Percentiles rank a stretch among this genome's conserved stretches.
Evolutionary conservation across 2,113 vertebrate species (phyloP).

Genomic region (Platichthys flesus): DNA sequence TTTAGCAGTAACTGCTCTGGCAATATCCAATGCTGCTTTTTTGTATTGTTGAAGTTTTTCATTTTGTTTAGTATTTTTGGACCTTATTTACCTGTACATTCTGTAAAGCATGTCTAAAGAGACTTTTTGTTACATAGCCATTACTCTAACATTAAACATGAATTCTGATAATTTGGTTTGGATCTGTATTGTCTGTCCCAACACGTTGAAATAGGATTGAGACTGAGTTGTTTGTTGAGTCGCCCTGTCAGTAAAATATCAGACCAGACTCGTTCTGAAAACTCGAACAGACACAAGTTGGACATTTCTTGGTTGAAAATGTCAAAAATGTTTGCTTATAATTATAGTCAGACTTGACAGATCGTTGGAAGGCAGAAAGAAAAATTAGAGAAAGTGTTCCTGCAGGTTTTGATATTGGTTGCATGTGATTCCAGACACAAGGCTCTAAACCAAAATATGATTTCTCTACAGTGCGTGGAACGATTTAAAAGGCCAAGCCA

Average conservation of each 20-base stretch:
- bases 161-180: slow-evolving; percentile 52
- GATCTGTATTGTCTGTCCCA: slow-evolving; percentile 1
- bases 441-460: slow-evolving; percentile 27
- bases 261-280: too few species aligned
- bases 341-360: neutral
- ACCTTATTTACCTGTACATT: slow-evolving; percentile 80
- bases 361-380: neutral
- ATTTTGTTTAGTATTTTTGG: slow-evolving; percentile 60
- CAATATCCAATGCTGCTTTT: slow-evolving; percentile 75
- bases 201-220: neutral
- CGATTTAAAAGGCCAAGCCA: slow-evolving; percentile 46
- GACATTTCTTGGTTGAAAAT: neutral
- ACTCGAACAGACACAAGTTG: neutral
- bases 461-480: slow-evolving; percentile 16
- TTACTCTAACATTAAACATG: slow-evolving; percentile 80
- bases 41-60: slow-evolving; percentile 42
- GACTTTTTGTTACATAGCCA: slow-evolving; percentile 76
- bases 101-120: slow-evolving; percentile 84
- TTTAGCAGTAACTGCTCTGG: slow-evolving; percentile 73
- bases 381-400: neutral
- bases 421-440: slow-evolving; percentile 24
- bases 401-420: slow-evolving; percentile 28
- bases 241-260: neutral
- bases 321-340: neutral
- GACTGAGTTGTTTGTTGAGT: neutral